Percentiles rank a stretch among this genome's conserved stretches.
phyloP scores from a whole-genome alignment of 1,140 invertebrate genomes.

The Procambarus clarkii region DNA sequence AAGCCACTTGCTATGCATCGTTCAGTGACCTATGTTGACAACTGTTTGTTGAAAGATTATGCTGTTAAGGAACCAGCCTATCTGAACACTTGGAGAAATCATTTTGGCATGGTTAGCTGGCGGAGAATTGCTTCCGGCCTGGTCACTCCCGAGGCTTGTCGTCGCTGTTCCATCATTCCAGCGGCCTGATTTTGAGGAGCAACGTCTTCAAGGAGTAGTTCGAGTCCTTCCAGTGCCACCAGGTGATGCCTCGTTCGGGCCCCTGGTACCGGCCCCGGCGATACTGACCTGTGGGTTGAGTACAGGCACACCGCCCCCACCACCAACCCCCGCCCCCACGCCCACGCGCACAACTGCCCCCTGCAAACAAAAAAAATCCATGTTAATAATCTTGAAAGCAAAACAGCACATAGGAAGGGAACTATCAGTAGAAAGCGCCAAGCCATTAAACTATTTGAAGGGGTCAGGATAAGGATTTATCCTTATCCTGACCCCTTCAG shows the following conservation, averaged over 20 bases:
- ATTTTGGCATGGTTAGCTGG: neutral
- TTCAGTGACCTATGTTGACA: neutral
- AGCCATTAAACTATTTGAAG: too few relatives aligned
- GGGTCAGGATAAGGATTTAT: too few relatives aligned
- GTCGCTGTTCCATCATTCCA: constrained; percentile 62
- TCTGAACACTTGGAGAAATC: neutral
- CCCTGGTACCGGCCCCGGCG: constrained; percentile 57
- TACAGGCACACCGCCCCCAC: constrained; percentile 72
- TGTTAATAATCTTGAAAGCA: too few relatives aligned
- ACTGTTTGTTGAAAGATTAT: neutral
- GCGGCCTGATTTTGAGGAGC: constrained; percentile 66
- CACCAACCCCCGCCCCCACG: constrained; percentile 71
- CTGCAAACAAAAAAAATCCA: constrained; percentile 7
- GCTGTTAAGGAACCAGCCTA: neutral
- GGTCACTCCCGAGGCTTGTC: constrained; percentile 51
- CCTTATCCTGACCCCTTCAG: too few relatives aligned
- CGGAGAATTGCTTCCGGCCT: neutral
- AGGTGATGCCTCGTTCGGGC: constrained; percentile 67
- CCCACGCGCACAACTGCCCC: constrained; percentile 69
- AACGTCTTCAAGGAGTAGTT: constrained; percentile 71
- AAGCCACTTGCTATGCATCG: neutral
- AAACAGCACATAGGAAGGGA: too few relatives aligned
- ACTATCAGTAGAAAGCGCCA: too few relatives aligned
- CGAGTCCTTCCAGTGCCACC: constrained; percentile 73
- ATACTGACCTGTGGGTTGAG: constrained; percentile 72